Percentiles rank a stretch among this genome's conserved stretches.
These are phyloP conservation scores for Sycophila sp. DNA, from an alignment of 1,140 invertebrate genomes.

Conservation along the genomic window DNA sequence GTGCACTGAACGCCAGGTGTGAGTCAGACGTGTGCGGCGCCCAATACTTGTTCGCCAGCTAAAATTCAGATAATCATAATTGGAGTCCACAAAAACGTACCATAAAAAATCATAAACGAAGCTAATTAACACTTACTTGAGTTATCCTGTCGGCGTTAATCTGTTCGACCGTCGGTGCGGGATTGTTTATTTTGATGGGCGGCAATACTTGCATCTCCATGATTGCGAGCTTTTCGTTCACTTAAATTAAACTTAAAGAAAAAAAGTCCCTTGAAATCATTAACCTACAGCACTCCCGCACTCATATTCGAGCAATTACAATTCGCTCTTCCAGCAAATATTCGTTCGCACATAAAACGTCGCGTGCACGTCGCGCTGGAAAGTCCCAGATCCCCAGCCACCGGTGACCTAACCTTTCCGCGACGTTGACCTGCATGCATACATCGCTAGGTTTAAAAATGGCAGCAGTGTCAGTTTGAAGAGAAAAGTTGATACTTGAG, in stretches of 20 bases:
- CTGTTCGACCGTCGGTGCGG: conserved; percentile 81
- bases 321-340: neutral
- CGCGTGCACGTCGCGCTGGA: neutral
- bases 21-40: conserved; percentile 78
- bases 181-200: conserved; percentile 68
- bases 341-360: neutral
- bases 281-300: conserved; percentile 12
- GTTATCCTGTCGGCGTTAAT: conserved; percentile 86
- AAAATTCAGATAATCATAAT: too few relatives aligned
- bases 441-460: conserved; percentile 29
- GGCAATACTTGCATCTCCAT: conserved; percentile 54
- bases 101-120: neutral
- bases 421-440: conserved; percentile 3
- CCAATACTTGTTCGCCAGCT: conserved; percentile 92
- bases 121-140: conserved; percentile 67
- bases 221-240: conserved; percentile 28
- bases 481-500: conserved; percentile 2
- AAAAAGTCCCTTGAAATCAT: neutral
- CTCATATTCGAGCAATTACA: neutral
- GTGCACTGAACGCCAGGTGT: conserved; percentile 76
- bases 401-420: conserved; percentile 22
- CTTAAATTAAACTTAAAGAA: neutral
- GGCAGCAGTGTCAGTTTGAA: conserved; percentile 31
- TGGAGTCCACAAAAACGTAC: conserved; percentile 28
- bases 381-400: too few relatives aligned